phyloP scores from a whole-genome alignment of 2,888 invertebrate genomes.

The Hipparchia sbordonii region DNA sequence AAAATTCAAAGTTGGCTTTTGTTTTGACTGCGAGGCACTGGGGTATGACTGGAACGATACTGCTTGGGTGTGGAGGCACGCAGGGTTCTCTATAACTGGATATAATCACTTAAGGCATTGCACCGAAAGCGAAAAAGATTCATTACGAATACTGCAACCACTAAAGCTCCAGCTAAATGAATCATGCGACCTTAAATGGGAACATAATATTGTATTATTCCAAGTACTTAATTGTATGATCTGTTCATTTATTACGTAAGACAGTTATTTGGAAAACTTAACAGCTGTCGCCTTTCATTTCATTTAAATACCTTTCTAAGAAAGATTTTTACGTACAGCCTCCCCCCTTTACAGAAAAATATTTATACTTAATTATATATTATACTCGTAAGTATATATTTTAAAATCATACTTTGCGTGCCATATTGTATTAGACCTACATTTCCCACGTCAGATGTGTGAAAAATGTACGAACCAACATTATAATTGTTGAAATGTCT shows the following conservation, averaged over 20 bases:
- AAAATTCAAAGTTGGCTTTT: slow-evolving; percentile 48
- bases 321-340: neutral
- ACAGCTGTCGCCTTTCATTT: neutral
- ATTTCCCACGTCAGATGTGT: neutral
- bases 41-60: slow-evolving; percentile 54
- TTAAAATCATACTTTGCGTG: neutral
- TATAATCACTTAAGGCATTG: neutral
- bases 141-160: neutral
- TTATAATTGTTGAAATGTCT: slow-evolving; percentile 13
- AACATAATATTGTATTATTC: slow-evolving; percentile 2
- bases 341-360: neutral
- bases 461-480: slow-evolving; percentile 4
- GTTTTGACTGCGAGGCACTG: slow-evolving; percentile 58
- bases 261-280: neutral
- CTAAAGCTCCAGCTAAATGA: slow-evolving; percentile 7
- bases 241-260: neutral
- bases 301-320: neutral
- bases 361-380: no score
- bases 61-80: slow-evolving; percentile 54
- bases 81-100: slow-evolving; percentile 32
- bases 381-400: no score
- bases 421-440: neutral
- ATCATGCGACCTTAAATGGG: neutral
- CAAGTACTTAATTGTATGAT: neutral
- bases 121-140: neutral